Conservation (phyloP, 2,888 invertebrate genomes). For the Campoletis raptor region DNA sequence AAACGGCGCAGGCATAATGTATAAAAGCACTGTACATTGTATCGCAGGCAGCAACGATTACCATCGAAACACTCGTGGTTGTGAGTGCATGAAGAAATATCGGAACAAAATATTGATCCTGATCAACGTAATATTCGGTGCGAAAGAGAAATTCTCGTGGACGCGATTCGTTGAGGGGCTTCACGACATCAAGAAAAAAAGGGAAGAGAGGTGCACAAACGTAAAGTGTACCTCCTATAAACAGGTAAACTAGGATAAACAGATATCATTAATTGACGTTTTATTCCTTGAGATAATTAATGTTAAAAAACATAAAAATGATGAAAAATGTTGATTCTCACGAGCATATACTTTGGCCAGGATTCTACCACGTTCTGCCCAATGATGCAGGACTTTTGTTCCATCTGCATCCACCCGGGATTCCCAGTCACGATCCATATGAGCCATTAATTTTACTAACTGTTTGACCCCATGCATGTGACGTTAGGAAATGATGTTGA, state of each 20-base stretch:
- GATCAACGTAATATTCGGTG: conserved; percentile 56
- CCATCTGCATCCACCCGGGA: conserved; percentile 33
- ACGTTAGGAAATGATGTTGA: neutral
- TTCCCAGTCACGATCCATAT: conserved; percentile 56
- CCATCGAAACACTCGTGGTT: conserved; percentile 41
- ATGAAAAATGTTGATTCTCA: neutral
- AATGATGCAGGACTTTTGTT: conserved; percentile 29
- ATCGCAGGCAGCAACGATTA: conserved; percentile 43
- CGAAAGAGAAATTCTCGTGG: conserved; percentile 51
- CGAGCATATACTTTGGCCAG: conserved; percentile 27
- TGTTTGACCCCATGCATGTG: neutral
- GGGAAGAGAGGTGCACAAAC: conserved; percentile 41
- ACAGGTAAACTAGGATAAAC: conserved; percentile 44
- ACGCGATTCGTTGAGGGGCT: conserved; percentile 56
- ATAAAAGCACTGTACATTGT: conserved; percentile 54
- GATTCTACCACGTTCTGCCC: conserved; percentile 47
- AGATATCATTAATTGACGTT: neutral
- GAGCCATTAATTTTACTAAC: conserved; percentile 41
- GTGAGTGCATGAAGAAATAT: conserved; percentile 42
- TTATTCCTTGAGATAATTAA: neutral
- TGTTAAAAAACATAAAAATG: neutral
- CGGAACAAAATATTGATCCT: conserved; percentile 41
- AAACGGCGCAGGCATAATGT: conserved; percentile 54
- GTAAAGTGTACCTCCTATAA: conserved; percentile 33
- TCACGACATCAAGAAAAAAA: conserved; percentile 41